Percentiles rank a stretch among this genome's conserved stretches.
Evolutionary conservation across 2,113 vertebrate species (phyloP).

Genomic region (Nycticorax nycticorax): DNA sequence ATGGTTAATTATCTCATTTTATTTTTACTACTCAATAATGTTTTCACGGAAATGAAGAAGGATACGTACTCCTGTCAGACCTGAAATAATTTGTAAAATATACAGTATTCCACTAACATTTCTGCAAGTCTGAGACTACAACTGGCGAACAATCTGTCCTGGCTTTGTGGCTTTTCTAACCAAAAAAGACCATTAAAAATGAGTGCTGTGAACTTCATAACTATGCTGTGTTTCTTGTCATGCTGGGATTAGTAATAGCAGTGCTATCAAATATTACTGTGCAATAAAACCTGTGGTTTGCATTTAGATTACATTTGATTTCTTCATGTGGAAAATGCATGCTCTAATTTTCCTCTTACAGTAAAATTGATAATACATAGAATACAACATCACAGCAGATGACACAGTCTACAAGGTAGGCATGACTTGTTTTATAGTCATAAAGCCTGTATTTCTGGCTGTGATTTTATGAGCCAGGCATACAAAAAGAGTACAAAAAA

Average conservation of each 20-base stretch:
- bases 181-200: slow-evolving; percentile 20
- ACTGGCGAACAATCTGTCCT: neutral
- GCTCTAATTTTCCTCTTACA: slow-evolving; percentile 69
- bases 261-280: slow-evolving; percentile 47
- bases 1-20: neutral
- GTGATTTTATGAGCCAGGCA: slow-evolving; percentile 47
- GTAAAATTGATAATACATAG: slow-evolving; percentile 69
- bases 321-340: slow-evolving; percentile 65
- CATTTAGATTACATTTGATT: slow-evolving; percentile 73
- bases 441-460: slow-evolving; percentile 29
- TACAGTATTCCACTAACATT: neutral
- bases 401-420: slow-evolving; percentile 49
- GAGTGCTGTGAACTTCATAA: slow-evolving; percentile 34
- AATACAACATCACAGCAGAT: slow-evolving; percentile 54
- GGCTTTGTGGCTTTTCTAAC: slow-evolving; percentile 16
- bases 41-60: neutral
- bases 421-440: slow-evolving; percentile 56
- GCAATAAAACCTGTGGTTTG: slow-evolving; percentile 63
- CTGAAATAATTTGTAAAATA: neutral
- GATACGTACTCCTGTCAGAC: neutral
- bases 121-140: neutral
- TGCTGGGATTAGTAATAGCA: slow-evolving; percentile 67
- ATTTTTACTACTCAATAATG: neutral
- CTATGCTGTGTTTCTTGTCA: slow-evolving; percentile 56
- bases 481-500: slow-evolving; percentile 7